Base-by-base conservation (phyloP, 2,113 vertebrate genomes). In the Holacanthus passer region DNA sequence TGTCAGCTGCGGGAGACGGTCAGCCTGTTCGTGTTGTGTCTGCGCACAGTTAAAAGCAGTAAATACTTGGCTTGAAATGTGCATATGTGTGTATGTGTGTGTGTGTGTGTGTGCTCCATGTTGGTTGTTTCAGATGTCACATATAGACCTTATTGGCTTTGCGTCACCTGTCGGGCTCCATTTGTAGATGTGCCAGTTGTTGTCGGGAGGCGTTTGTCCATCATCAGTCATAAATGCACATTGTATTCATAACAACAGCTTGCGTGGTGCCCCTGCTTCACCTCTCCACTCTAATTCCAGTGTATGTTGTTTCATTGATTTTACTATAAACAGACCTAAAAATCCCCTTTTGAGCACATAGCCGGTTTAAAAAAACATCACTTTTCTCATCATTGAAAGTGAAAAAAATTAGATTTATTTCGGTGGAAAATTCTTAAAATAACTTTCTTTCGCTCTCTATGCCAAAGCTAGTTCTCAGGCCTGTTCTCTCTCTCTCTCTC, bases 161-260 rank as follows among this genome's bases (percentile, higher is more conserved):
- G 83, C 59, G 88, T 88, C 66, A 82, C 81, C 84, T 90, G 83
- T 88, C 90, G 81, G n/a, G 47, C 41, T 77, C n/a, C 16, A 82
- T 88, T 83, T 81, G 73, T 20, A 59, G 35, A 63, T 10, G 45
- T 80, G 77, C 73, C 82, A 71, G 52, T 81, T 82, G 81, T 84
- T 89, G 87, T 90, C 86, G 8, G 22, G 64, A 64, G 65, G 29
- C 20, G 59, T 88, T 90, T 73, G 82, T 81, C 82, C 77, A 71
- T 87, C 89, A 75, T 71, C 67, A 55, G 47, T 86, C 83, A 79
- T 72, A 84, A 89, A 88, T 75, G 79, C 50, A 79, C 74, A 83
- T 66, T 87, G 71, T 82, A 69, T 77, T 87, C 86, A 85, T 81
- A 88, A 88, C 87, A 87, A 76, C 77, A 73, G 55, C 82, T 83